Evolutionary conservation across 2,797 vertebrate species (phyloP).

Genomic region (Delichon dasypus): DNA sequence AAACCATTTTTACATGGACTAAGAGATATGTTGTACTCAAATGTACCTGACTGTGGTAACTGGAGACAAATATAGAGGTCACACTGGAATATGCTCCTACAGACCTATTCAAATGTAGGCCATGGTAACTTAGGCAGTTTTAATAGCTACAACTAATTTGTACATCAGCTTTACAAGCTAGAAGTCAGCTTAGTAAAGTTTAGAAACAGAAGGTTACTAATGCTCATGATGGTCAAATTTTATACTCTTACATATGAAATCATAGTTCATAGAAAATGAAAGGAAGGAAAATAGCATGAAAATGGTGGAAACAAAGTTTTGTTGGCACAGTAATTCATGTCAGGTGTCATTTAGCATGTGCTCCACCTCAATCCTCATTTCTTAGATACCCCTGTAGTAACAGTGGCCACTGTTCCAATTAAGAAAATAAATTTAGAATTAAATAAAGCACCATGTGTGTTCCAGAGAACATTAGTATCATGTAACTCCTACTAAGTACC

Average conservation of each 20-base stretch:
- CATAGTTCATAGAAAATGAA: not conserved
- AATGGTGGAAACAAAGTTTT: not conserved
- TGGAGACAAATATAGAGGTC: not conserved
- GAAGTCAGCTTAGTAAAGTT: not conserved
- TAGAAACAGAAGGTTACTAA: not conserved
- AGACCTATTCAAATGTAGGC: not conserved
- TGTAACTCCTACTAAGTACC: not conserved
- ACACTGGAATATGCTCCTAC: not conserved
- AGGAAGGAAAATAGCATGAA: not conserved
- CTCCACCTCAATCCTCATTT: not conserved
- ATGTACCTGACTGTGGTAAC: not conserved
- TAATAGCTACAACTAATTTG: not conserved
- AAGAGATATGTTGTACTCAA: not conserved
- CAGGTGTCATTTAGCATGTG: not conserved
- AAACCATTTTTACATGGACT: not conserved
- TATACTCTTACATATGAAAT: not conserved
- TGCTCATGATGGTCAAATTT: not conserved
- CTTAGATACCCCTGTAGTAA: not conserved
- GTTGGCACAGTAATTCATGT: not conserved
- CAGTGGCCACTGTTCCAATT: not conserved
- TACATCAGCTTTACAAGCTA: not conserved
- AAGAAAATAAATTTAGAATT: not conserved
- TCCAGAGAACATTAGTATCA: not conserved
- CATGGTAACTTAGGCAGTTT: not conserved
- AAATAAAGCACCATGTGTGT: not conserved